phyloP scores from a whole-genome alignment of 2,797 vertebrate species.

The Delichon dasypus region DNA sequence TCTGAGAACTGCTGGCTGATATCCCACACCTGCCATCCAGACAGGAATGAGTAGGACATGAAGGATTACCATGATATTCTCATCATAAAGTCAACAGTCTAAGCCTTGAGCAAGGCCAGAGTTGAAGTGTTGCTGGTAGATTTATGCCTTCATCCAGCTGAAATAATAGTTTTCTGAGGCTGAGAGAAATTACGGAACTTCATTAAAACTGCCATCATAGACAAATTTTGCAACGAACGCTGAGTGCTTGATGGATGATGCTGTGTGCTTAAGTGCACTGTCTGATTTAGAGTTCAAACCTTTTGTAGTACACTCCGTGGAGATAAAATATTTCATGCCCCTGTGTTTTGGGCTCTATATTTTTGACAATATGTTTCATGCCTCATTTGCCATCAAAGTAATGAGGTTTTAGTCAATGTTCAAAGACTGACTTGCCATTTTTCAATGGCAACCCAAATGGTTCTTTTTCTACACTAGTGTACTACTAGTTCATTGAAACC shows the following conservation, averaged over 20 bases:
- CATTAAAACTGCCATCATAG: constrained; percentile 56
- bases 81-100: background rate
- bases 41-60: background rate
- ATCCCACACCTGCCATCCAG: background rate
- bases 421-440: constrained; percentile 48
- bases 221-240: constrained; percentile 27
- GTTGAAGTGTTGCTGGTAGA: background rate
- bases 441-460: constrained; percentile 33
- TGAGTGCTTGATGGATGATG: background rate
- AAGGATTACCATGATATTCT: background rate
- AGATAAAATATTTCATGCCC: constrained; percentile 49
- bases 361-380: constrained; percentile 64
- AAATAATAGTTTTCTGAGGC: constrained; percentile 51
- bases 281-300: constrained; percentile 64
- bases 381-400: constrained; percentile 60
- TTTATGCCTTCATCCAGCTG: constrained; percentile 33
- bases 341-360: constrained; percentile 37
- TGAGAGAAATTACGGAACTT: constrained; percentile 55
- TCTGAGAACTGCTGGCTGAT: background rate
- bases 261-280: constrained; percentile 5
- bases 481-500: background rate
- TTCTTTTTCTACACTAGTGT: constrained; percentile 41
- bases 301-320: constrained; percentile 18
- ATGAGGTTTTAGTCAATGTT: constrained; percentile 56
- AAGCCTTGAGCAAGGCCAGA: constrained; percentile 28